Base-by-base conservation (phyloP, 2,113 vertebrate genomes). In the Galbula dea region DNA sequence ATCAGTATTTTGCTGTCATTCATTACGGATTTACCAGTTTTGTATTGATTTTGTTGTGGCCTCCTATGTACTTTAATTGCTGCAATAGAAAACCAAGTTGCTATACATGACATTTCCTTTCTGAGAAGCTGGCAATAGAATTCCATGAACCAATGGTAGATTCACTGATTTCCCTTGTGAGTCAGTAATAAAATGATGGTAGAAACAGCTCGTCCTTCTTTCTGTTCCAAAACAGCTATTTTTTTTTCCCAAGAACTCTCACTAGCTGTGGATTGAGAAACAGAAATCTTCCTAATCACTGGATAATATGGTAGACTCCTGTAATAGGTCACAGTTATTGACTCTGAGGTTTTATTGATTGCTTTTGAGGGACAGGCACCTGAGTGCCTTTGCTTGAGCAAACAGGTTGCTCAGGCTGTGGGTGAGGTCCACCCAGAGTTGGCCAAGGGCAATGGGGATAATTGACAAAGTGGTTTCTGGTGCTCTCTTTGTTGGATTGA, bases 11-110 rank as follows among this genome's bases (percentile, higher is more conserved):
- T 52, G 36, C 95, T 94, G 96, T 96, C 81, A 75, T 95, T 97
- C 96, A 97, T 97, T 97, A 97, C 91, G 14, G 95, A 95, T 96
- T 98, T 97, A 97, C 96, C 91, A 96, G 92, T 94, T 97, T 80
- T 18, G 67, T 96, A 98, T 96, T 94, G 97, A 98, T 98, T 96
- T 96, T 90, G 86, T 95, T 88, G 85, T 94, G 90, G 91, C 86
- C 90, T 96, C 86, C 89, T 96, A 95, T 97, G 94, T 97, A 96
- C 93, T 96, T 96, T 97, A 98, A 98, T 97, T 97, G 95, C 90
- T 85, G 73, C 88, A 92, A 94, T 86, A 97, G 96, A 96, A 97
- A 98, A 97, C 96, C 97, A 97, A 97, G 94, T 92, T 94, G 97
- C 88, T 96, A 92, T 93, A 94, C 94, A 96, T 39, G 92, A 97